Base-by-base conservation (phyloP, 2,888 invertebrate genomes). In the Drosophila longiperda region DNA sequence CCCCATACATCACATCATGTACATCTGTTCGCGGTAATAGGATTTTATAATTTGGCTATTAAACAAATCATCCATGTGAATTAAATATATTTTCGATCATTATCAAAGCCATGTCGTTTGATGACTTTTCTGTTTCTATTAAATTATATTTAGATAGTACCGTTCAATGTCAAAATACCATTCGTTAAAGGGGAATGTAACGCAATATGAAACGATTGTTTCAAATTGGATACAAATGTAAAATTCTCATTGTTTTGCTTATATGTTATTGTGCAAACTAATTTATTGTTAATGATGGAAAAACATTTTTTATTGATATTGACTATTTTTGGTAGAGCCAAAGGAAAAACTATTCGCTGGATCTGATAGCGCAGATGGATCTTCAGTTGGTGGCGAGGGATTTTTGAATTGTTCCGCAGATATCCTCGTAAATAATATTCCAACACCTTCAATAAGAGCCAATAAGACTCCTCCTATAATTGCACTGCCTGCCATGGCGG, bases 381-480 rank as follows among this genome's bases (percentile, higher is more conserved):
- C 97, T 90, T 97, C 97, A 73, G 96, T 95, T 66, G 96, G 95
- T 7, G 97, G 95, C 55, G 95, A 94, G 61, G 96, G 96, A 49
- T 98, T 98, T 93, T 97, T 96, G 92, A 98, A 99, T 93, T 98
- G 98, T 91, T 98, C 98, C 0, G 99, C 98, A 36, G 97, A 96
- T 90, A 98, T 95, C 90, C 98, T 95, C 15, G 98, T 99, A 92
- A 99, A 97, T 92, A 99, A 94, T 84, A 99, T 98, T 78, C 99
- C 98, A 75, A 99, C 96, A 74, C 99, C 99, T 95, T 99, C 99
- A 83, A 99, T 99, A 78, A 99, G 94, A 5, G 99, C 99, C 73
- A 99, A 94, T 23, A 99, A 95, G 68, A 99, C 96, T 66, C 99
- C 99, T 63, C 99, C 98, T 57, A 99, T 97, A 52, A 99, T 94